Evolutionary conservation across 2,888 invertebrate species (phyloP), one percentile per base, ranked within the genome.

Genomic region (Mimas tiliae): DNA sequence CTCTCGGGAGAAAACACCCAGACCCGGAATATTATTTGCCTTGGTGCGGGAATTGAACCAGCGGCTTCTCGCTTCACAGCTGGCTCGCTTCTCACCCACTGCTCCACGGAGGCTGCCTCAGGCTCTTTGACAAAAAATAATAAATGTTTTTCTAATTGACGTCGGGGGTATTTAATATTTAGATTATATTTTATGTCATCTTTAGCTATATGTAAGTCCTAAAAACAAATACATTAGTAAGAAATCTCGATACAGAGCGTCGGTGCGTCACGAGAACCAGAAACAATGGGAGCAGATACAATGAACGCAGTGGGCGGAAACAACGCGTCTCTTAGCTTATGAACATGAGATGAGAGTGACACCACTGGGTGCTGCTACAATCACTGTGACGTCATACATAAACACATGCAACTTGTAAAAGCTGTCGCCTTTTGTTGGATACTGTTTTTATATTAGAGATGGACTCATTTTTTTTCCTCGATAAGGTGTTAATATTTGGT

Each of bases 291-390:
- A 21, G 50, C 34, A 58, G 51, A 33, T 65, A 88, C 84, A 89
- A 89, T 80, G 83, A 79, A 84, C 71, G 74, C 87, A 76, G 69
- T 72, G 80, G 67, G 75, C 77, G 83, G 85, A 86, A 86, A 65
- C 69, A 70, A 63, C 67, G 67, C 62, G 21, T 51, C 67, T 64
- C 64, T 76, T 74, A 73, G 66, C 68, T 74, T 74, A 76, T 76
- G 76, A 74, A 64, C 64, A 65, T 53, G 66, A 70, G 74, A 76
- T 74, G 76, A 74, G 70, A 76, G 74, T 74, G 72, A 55, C 67
- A 68, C 64, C 58, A 52, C 45, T 58, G 38, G 58, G 19, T 19
- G 16, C 50, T 50, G 19, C 50, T 19, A 58, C 58, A 58, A 53
- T 19, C 58, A 42, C 42, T 62, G 63, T 38, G 34, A 67, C 62